Percentiles rank a stretch among this genome's conserved stretches.
These are phyloP conservation scores for Lasioglossum malachurum DNA, from an alignment of 2,888 invertebrate species.

Conservation along the genomic window DNA sequence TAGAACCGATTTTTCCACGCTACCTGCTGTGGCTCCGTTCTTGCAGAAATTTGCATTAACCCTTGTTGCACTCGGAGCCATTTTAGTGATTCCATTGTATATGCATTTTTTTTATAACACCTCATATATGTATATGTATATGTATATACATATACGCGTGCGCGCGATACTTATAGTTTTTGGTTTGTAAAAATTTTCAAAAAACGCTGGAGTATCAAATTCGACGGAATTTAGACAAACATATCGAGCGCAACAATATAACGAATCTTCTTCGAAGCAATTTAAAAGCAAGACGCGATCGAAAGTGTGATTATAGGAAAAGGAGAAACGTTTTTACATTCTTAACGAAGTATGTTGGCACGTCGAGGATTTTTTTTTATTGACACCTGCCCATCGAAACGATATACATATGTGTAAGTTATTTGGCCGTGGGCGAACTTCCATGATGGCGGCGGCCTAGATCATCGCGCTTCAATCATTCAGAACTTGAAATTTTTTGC, in stretches of 20 bases:
- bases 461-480: constrained; percentile 33
- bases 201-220: too few species aligned
- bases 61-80: too few species aligned
- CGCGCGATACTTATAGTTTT: too few species aligned
- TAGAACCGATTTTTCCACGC: not conserved
- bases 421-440: constrained; percentile 41
- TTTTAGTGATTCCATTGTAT: too few species aligned
- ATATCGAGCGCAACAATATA: not conserved
- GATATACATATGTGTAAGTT: constrained; percentile 33
- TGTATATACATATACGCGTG: too few species aligned
- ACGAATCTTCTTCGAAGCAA: not conserved
- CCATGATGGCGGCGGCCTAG: not conserved
- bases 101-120: too few species aligned
- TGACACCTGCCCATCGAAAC: constrained; percentile 28
- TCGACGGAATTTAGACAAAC: not conserved
- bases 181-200: too few species aligned
- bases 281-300: not conserved
- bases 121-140: too few species aligned
- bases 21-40: not conserved
- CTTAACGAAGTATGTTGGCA: not conserved
- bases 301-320: not conserved
- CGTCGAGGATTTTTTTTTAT: constrained; percentile 28
- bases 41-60: not conserved
- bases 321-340: not conserved
- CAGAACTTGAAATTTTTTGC: constrained; percentile 7